A percentile compares a stretch with the other conserved stretches of the same genome.
Conservation (phyloP, 2,113 vertebrate species). For the Panurus biarmicus region DNA sequence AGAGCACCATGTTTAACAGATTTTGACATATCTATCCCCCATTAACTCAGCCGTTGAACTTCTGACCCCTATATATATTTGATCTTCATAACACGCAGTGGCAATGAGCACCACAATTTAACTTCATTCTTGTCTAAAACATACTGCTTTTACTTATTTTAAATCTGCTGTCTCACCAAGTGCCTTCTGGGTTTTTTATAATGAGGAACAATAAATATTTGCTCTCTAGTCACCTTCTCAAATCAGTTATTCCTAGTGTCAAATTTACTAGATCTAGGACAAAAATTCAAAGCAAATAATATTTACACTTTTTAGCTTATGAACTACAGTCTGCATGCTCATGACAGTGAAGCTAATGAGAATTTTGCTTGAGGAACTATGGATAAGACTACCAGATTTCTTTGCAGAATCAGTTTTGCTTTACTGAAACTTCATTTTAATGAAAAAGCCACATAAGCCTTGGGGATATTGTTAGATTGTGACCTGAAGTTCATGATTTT, state of each 20-base stretch:
- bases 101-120: neutral
- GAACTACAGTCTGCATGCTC: neutral
- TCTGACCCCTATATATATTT: neutral
- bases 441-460: neutral
- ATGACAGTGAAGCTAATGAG: slow-evolving; percentile 5
- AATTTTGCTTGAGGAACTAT: neutral
- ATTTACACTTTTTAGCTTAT: neutral
- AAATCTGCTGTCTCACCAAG: neutral
- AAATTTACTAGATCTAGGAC: neutral
- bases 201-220: neutral
- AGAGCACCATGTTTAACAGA: neutral
- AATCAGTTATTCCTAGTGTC: neutral
- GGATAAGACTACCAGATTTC: neutral
- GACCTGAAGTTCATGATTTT: neutral
- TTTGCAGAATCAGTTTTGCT: slow-evolving; percentile 1
- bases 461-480: neutral
- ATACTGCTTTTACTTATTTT: neutral
- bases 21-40: neutral
- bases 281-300: neutral
- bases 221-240: neutral
- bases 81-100: neutral
- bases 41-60: neutral
- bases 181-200: neutral
- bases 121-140: neutral
- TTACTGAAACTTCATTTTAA: neutral